phyloP scores from a whole-genome alignment of 2,113 vertebrate species.

The Edolisoma coerulescens region DNA sequence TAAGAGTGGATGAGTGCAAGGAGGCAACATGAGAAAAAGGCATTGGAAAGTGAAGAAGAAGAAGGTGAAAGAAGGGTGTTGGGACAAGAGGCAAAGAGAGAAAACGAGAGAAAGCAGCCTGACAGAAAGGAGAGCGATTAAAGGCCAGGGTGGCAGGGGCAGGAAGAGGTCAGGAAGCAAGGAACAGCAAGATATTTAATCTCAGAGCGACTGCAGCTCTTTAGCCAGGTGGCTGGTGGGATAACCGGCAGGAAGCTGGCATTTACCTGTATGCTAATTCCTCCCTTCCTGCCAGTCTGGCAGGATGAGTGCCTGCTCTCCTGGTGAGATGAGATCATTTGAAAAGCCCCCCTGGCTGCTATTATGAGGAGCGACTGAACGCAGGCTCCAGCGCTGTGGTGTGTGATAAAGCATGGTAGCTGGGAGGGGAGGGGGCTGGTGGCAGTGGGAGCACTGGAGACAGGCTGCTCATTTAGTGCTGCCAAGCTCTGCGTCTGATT shows the following conservation, averaged over 20 bases:
- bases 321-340: constrained; percentile 63
- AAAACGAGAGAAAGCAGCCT: background rate
- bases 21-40: background rate
- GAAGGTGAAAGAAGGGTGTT: background rate
- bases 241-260: constrained; percentile 52
- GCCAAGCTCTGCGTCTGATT: constrained; percentile 67
- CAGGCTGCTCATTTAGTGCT: constrained; percentile 69
- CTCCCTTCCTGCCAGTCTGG: constrained; percentile 54
- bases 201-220: background rate
- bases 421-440: background rate
- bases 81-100: background rate
- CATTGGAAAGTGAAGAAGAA: background rate
- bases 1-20: background rate
- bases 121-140: background rate
- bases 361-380: constrained; percentile 2
- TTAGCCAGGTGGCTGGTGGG: constrained; percentile 52
- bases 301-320: constrained; percentile 50
- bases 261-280: constrained; percentile 67
- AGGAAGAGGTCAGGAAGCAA: background rate
- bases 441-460: constrained; percentile 36
- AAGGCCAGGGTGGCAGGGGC: background rate
- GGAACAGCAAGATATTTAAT: background rate
- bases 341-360: constrained; percentile 61
- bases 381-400: background rate
- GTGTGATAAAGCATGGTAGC: background rate